Base-by-base conservation (phyloP, 2,797 vertebrate genomes). In the Myotis findleyi region DNA sequence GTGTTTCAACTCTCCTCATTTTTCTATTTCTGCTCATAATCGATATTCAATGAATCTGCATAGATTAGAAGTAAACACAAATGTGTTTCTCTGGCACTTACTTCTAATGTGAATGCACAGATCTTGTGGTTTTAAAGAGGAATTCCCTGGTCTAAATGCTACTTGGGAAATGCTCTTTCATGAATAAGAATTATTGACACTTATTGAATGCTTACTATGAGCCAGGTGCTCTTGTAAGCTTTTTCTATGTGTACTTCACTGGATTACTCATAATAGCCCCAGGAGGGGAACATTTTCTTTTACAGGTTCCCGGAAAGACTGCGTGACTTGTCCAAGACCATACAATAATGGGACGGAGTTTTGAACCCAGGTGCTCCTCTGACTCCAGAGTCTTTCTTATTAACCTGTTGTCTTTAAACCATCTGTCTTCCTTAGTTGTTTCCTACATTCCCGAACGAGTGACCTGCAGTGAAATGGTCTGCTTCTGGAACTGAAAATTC, bases 401-500 rank as follows among this genome's bases (percentile, higher is more conserved):
- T 47, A 88, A 76, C 14, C 53, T 83, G 7, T 53, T 79, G 51
- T 71, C 33, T 84, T 47, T 21, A 71, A 87, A 72, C 41, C 41
- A 51, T 47, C 38, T 33, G 12, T 30, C 49, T 51, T 36, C 49
- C 49, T 5, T 5, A 11, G 27, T 47, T 76, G 18, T 79, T 89
- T 81, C 27, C 18, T n/a, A 0, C 57, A 41, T 49, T 87, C 4
- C 38, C 68, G 89, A 81, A 64, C 38, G 90, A 88, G 57, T 83
- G 30, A 33, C 68, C 36, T 90, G 47, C 21, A 55, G 20, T 17
- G 81, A 90, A 95, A 95, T 51, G 18, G 51, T 44, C 62, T 64
- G 59, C 38, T 72, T 85, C 73, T 88, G 77, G 64, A 82, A 53
- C 72, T 93, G 85, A 82, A 96, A 91, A 71, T 84, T 85, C 77